Evolutionary conservation across 2,113 vertebrate species (phyloP), one percentile per base, ranked within the genome.

Genomic region (Hyperoodon ampullatus): DNA sequence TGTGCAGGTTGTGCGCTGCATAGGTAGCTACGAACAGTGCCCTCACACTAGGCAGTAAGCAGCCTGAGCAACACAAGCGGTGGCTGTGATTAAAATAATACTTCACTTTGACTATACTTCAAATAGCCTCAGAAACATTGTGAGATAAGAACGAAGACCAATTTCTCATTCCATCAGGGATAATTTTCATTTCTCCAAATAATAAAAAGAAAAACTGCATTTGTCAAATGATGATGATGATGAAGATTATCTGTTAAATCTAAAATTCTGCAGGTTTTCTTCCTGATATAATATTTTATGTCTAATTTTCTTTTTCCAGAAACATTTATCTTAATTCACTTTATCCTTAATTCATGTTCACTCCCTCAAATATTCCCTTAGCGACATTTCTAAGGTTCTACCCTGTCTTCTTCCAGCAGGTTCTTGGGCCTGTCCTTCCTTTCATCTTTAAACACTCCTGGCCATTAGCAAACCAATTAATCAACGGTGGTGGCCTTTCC

Each of bases 321-420:
- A 61, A 21, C 6, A 86, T 21, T 90, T 87, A 12, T 85, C 7
- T n/a, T 26, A 90, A 70, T 65, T 82, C 8, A 83, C 15, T 85
- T 71, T 86, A 55, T 44, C 2, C 24, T 71, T 71, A 47, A 70
- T 66, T 87, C 81, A 74, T 63, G 5, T 80, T 28, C 6, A 87
- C 28, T 84, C 14, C 50, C 13, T 18, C 10, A 55, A 58, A 21
- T n/a, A 0, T n/a, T 68, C 7, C 50, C 11, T 63, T 39, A 63
- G 16, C 12, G 53, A 33, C 35, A 47, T 9, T 94, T 88, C 35
- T 65, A 97, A 68, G 58, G 97, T 87, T 95, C 94, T 53, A 28
- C 2, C 2, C 3, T 50, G 6, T 61, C 90, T 94, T 83, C 66
- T 86, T 61, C 30, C 39, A 66, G 5, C 4, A 53, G 65, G 12